Base-by-base conservation (phyloP, 2,797 vertebrate genomes). In the Neostethus bicornis region DNA sequence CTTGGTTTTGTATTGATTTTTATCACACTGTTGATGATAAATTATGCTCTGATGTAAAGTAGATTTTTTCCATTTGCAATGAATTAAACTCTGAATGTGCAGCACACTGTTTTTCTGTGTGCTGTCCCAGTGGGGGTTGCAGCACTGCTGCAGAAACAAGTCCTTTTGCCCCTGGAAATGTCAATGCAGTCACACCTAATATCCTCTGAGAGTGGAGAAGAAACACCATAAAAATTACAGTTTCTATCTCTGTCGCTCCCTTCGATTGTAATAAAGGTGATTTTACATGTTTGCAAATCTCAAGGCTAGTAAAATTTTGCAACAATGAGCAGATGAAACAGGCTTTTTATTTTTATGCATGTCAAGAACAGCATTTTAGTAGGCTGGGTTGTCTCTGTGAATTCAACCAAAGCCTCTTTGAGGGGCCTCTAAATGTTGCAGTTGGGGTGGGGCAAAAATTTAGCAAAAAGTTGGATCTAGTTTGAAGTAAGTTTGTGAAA, bases 1-100 rank as follows among this genome's bases (percentile, higher is more conserved):
- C 67, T 81, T 75, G 77, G 69, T 44, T 73, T 64, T 26, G 19
- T 67, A 87, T 85, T 77, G 86, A 88, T 84, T 87, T 73, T 46
- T 78, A 73, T 76, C 63, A 45, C 63, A 19, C 52, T 53, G 46
- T 39, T 53, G 60, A 84, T 87, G 77, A 87, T 83, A 46, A 76
- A 88, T 75, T 55, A 79, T 59, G 44, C 44, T 68, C 56, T 72
- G 44, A 21, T 50, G 63, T n/a, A 51, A 66, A 61, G 53, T 59
- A 70, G 47, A 65, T 51, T 73, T 53, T 73, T 26, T 44, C 38
- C 51, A 49, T 43, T 78, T 66, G 48, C 44, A 64, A 77, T 53
- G 14, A 77, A 68, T 79, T 69, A 20, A 60, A 70, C 45, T 74
- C 25, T 57, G 44, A 52, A 55, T 72, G 53, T 61, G 50, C 64